A percentile compares a stretch with the other conserved stretches of the same genome.
Conservation (phyloP, 2,888 invertebrate genomes). For the Pristionchus arcanus region DNA sequence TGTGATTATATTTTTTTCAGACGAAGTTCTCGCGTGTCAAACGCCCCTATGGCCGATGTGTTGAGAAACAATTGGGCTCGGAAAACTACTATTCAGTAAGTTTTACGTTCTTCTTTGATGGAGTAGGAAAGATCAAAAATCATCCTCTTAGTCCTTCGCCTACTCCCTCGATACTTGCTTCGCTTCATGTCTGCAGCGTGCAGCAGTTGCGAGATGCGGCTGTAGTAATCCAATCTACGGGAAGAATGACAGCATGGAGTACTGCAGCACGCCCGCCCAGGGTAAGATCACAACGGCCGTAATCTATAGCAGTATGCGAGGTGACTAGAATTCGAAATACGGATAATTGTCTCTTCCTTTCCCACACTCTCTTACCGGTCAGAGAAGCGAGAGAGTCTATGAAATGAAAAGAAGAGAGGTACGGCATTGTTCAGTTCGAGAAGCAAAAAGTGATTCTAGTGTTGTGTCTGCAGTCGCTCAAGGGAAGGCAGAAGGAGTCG, state of each 20-base stretch:
- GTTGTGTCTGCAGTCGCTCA: not conserved
- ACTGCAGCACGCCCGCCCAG: not conserved
- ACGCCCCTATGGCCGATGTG: not conserved
- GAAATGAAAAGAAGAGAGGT: no score
- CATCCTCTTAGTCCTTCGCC: not conserved
- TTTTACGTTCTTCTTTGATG: not conserved
- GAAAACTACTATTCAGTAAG: not conserved
- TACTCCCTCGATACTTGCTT: conserved; percentile 16
- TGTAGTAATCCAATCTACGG: not conserved
- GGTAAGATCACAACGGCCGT: no score
- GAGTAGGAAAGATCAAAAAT: not conserved
- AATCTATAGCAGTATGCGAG: no score
- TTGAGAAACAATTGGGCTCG: not conserved
- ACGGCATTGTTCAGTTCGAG: no score
- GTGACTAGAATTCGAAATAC: no score
- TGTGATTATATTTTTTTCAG: not conserved
- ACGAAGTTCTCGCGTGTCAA: not conserved
- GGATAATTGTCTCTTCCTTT: no score
- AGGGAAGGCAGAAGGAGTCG: not conserved
- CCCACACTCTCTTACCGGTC: no score
- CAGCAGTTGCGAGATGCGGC: not conserved
- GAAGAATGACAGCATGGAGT: not conserved
- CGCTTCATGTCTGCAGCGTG: not conserved
- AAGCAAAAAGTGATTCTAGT: not conserved
- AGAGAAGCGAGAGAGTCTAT: no score